Evolutionary conservation across 2,113 vertebrate species (phyloP), one percentile per base, ranked within the genome.

Genomic region (Cavia aperea): DNA sequence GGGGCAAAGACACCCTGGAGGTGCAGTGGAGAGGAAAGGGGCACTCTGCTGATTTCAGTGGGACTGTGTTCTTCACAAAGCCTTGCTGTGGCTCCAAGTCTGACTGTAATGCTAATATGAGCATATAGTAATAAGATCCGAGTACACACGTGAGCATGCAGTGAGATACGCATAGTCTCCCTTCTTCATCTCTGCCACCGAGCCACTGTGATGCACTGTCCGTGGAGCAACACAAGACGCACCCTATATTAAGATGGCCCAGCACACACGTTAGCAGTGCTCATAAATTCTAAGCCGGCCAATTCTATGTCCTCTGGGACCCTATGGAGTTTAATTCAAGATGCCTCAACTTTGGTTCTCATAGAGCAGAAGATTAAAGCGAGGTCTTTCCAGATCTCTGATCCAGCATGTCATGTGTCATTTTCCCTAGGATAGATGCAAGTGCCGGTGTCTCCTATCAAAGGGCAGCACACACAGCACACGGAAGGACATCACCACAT

Each of bases 211-310:
- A 66, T 43, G 56, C 81, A 26, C 96, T 95, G 95, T 96, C 36
- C 0, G 73, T 89, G 93, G 95, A 96, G 89, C 92, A 93, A 93
- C 85, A 66, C 63, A 91, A 0, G 60, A 95, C 73, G 95, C 91
- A 60, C 95, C 86, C 49, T 60, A 96, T 95, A n/a, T n/a, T n/a
- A 95, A 94, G 96, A 96, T 96, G 96, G 96, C 95, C 97, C 85
- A 15, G 54, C 90, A 65, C 93, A 91, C 89, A 9, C 88, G 15
- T 95, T 86, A 96, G 86, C 70, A 10, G 73, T 18, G 66, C 83
- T 97, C 94, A 94, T 95, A 97, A 98, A 97, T 96, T 94, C 93
- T 92, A 95, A 96, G 93, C 95, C 96, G 93, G 93, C 95, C 95
- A 96, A 95, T 95, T 94, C 95, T 95, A 94, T 97, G 95, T 95